These are phyloP conservation scores for Solenodon paradoxus DNA, from an alignment of 2,113 vertebrate genomes.

Conservation along the genomic window DNA sequence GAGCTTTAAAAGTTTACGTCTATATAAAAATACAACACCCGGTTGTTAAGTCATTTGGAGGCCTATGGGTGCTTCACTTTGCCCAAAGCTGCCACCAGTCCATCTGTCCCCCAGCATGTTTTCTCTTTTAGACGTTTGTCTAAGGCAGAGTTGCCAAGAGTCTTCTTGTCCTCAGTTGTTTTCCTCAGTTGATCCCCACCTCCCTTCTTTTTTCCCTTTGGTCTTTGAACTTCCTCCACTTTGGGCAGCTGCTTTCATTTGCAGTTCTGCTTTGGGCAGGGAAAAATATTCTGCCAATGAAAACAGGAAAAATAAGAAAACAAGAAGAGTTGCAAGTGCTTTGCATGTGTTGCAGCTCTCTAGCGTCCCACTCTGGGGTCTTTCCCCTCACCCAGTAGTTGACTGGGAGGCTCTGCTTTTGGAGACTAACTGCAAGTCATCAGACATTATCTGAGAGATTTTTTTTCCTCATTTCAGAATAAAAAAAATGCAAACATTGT, in stretches of 20 bases:
- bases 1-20: background rate
- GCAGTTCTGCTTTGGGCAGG: slow-evolving; percentile 44
- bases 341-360: background rate
- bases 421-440: background rate
- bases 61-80: background rate
- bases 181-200: slow-evolving; percentile 66
- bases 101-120: slow-evolving; percentile 38
- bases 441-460: background rate
- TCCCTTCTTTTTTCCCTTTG: slow-evolving; percentile 57
- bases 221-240: slow-evolving; percentile 69
- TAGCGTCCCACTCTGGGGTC: background rate
- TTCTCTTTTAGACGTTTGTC: slow-evolving; percentile 38
- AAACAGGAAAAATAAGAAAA: slow-evolving; percentile 57
- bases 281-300: slow-evolving; percentile 46
- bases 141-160: slow-evolving; percentile 38
- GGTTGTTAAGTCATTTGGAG: background rate
- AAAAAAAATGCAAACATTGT: background rate
- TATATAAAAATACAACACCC: background rate
- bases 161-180: slow-evolving; percentile 49
- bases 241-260: slow-evolving; percentile 69
- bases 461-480: background rate
- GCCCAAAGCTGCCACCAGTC: background rate
- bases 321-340: slow-evolving; percentile 10
- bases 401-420: background rate
- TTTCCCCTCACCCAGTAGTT: background rate